Base-by-base conservation (phyloP, 2,113 vertebrate species). In the Ophiodon elongatus region DNA sequence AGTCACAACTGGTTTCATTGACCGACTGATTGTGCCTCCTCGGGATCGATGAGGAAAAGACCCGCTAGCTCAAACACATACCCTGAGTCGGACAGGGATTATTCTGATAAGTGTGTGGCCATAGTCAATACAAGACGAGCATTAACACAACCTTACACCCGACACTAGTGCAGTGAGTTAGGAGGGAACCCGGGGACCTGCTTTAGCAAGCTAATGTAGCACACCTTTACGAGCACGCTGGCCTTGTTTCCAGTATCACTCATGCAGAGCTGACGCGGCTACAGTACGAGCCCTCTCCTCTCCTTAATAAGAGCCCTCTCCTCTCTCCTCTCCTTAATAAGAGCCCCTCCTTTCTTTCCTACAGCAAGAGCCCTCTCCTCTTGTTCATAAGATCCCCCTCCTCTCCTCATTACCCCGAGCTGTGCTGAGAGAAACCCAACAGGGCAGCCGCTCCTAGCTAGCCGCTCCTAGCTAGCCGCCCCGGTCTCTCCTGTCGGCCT, bases 401-500 rank as follows among this genome's bases (percentile, higher is more conserved):
- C n/a, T n/a, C n/a, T n/a, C n/a, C n/a, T n/a, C n/a, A n/a, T n/a
- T n/a, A n/a, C n/a, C n/a, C n/a, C n/a, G n/a, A n/a, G n/a, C n/a
- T n/a, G n/a, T n/a, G n/a, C n/a, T n/a, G n/a, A n/a, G n/a, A n/a
- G n/a, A n/a, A n/a, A n/a, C n/a, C n/a, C n/a, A n/a, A n/a, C n/a
- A n/a, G n/a, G n/a, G n/a, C n/a, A n/a, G n/a, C n/a, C n/a, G n/a
- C n/a, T n/a, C n/a, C n/a, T n/a, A n/a, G n/a, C n/a, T n/a, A n/a
- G n/a, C n/a, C n/a, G 39, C 41, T 39, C 29, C 79, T 59, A 76
- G 78, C 81, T 82, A n/a, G 66, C 64, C 79, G 85, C 90, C 91
- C 60, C 92, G 91, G 23, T 57, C 71, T 92, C 47, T 89, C 87
- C 89, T 88, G n/a, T 2, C 0, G 6, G 47, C 79, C 39, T 85